Conservation (phyloP, 2,888 invertebrate species). For the Eucriotettix oculatus region DNA sequence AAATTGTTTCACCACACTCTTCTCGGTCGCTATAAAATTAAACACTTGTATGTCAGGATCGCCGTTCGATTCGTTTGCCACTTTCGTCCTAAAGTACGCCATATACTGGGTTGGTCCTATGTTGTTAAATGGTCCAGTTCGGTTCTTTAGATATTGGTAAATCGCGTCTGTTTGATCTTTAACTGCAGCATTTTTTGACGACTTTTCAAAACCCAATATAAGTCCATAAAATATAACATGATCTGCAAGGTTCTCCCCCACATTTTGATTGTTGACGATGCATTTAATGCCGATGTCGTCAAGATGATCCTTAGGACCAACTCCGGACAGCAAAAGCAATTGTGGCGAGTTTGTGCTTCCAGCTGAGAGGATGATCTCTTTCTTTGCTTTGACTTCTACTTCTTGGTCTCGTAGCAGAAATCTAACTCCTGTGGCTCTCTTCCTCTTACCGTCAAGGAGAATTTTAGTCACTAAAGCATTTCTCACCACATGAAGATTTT, state of each 20-base stretch:
- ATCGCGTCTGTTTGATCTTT: background rate
- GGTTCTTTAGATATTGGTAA: constrained; percentile 27
- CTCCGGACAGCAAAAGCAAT: constrained; percentile 41
- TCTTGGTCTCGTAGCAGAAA: constrained; percentile 34
- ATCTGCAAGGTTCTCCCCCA: constrained; percentile 27
- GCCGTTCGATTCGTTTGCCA: constrained; percentile 20
- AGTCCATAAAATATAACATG: constrained; percentile 20
- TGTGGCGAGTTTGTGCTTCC: constrained; percentile 42
- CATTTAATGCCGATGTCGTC: constrained; percentile 20
- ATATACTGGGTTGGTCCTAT: constrained; percentile 30
- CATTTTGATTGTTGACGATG: constrained; percentile 15
- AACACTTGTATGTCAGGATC: constrained; percentile 38
- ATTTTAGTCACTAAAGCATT: constrained; percentile 43
- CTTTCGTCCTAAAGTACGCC: constrained; percentile 37
- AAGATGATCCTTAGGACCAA: constrained; percentile 28
- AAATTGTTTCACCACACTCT: constrained; percentile 7
- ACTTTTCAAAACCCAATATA: constrained; percentile 13
- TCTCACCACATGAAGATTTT: constrained; percentile 49
- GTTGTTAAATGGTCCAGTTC: constrained; percentile 28
- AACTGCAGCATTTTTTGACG: too few relatives aligned
- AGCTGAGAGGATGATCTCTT: constrained; percentile 33
- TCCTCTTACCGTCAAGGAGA: constrained; percentile 43
- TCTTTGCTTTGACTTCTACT: constrained; percentile 21
- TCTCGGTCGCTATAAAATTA: constrained; percentile 22
- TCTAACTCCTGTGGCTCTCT: constrained; percentile 49